Evolutionary conservation across 1,140 invertebrate species (phyloP).

Genomic region (Lepidurus apus): DNA sequence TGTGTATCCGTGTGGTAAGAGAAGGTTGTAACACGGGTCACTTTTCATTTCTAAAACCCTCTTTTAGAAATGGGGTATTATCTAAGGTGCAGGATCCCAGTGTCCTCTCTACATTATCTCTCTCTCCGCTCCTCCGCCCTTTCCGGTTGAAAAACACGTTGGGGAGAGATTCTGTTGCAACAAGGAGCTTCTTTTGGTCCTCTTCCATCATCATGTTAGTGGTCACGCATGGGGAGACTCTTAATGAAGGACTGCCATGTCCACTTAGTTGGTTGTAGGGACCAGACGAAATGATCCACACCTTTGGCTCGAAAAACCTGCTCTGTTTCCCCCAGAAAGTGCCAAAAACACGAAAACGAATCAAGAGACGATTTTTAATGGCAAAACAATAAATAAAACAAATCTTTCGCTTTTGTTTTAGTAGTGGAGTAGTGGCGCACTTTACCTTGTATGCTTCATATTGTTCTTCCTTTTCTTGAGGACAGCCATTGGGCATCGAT

Average conservation of each 20-base stretch:
- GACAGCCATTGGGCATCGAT: no score
- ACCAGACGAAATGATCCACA: neutral
- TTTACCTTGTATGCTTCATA: no score
- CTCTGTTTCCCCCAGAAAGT: neutral
- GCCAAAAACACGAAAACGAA: neutral
- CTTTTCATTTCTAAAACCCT: neutral
- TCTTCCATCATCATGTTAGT: conserved; percentile 11
- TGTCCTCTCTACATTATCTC: neutral
- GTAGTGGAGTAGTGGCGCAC: no score
- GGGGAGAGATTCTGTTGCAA: conserved; percentile 5
- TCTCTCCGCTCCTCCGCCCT: neutral
- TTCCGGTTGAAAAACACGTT: neutral
- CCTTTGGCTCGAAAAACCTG: neutral
- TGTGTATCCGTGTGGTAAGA: neutral
- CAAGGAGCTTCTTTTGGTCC: neutral
- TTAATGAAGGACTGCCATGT: neutral
- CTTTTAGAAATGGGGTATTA: conserved; percentile 2
- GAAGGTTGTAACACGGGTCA: neutral
- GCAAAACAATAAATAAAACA: no score
- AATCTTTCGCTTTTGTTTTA: no score
- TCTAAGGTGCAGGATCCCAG: conserved; percentile 2
- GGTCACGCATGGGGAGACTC: conserved; percentile 8
- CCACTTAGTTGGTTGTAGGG: neutral
- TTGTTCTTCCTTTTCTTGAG: no score
- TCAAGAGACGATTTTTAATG: no score